Evolutionary conservation across 2,888 invertebrate genomes (phyloP).

Genomic region (Phytoseiulus persimilis): DNA sequence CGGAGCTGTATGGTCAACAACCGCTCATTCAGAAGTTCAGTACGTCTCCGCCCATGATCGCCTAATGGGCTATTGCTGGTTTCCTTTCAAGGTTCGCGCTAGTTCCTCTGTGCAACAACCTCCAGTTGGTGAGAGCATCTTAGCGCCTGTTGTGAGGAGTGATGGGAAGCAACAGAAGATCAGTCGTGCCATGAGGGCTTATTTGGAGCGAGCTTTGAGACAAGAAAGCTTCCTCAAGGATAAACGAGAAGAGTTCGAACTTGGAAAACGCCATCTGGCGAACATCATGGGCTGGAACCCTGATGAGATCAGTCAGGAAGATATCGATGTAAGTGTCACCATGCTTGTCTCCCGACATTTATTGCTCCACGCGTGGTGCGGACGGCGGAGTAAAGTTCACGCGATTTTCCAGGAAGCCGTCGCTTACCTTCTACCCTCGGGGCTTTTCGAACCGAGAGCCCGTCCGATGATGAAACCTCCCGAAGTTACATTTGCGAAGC

Average conservation of each 20-base stretch:
- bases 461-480: slow-evolving; percentile 84
- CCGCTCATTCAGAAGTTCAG: too few relatives aligned
- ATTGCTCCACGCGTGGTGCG: neutral
- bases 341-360: neutral
- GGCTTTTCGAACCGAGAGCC: slow-evolving; percentile 72
- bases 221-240: slow-evolving; percentile 75
- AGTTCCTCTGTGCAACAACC: neutral
- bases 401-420: slow-evolving; percentile 65
- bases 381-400: neutral
- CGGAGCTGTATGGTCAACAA: too few relatives aligned
- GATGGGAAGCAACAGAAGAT: slow-evolving; percentile 53
- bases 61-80: neutral
- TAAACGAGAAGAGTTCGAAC: slow-evolving; percentile 69
- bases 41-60: too few relatives aligned
- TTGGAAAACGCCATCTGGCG: slow-evolving; percentile 88
- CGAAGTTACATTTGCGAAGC: slow-evolving; percentile 69
- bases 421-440: slow-evolving; percentile 89
- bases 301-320: slow-evolving; percentile 74
- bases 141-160: neutral
- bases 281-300: slow-evolving; percentile 97
- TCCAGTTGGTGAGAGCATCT: neutral
- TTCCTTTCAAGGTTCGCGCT: neutral
- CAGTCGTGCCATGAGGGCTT: slow-evolving; percentile 81
- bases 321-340: slow-evolving; percentile 63
- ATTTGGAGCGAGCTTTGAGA: slow-evolving; percentile 69